Evolutionary conservation across 1,140 invertebrate species (phyloP), one percentile per base, ranked within the genome.

Genomic region (Steinernema khuongi): DNA sequence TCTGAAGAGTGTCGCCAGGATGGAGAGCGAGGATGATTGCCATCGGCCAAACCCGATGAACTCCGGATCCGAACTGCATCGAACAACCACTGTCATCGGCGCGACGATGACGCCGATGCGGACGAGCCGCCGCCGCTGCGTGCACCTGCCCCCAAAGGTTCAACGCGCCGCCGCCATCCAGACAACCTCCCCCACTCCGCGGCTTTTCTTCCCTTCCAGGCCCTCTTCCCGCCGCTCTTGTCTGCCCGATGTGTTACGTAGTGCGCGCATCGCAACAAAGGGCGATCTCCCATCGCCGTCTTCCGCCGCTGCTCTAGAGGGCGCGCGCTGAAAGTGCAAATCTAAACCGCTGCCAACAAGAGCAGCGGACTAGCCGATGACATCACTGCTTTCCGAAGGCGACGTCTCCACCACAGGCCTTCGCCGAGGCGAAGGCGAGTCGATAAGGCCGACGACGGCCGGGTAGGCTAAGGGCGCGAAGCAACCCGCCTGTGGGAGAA

Each of bases 321-420:
- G 50, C 50, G 50, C 50, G 11, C 22, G 14, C 50, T 11, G 4
- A 60, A 60, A 60, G 50, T 60, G 50, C 50, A 60, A 60, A 60
- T 60, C 19, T 22, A 22, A 60, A 60, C 50, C 50, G 50, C 50
- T 60, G 50, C 50, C 50, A 60, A 60, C 7, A 60, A 60, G 50
- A 60, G 50, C 50, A 41, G n/a, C 36, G 26, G 50, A 60, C 50
- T 60, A 11, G 50, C 14, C 22, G 50, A 22, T 22, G 19, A 60
- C 50, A 60, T 7, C 50, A 22, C 2, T 22, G 7, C 2, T 22
- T 7, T 4, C 50, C 50, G 50, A 41, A 11, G 36, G n/a, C n/a
- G 36, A 41, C 36, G n/a, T 41, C 36, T 11, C 36, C 7, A 41
- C 36, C 36, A n/a, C n/a, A n/a, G 36, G n/a, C 36, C 36, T 7